A percentile compares a stretch with the other conserved stretches of the same genome.
phyloP scores from a whole-genome alignment of 1,140 invertebrate genomes.

The Pogonomyrmex barbatus region DNA sequence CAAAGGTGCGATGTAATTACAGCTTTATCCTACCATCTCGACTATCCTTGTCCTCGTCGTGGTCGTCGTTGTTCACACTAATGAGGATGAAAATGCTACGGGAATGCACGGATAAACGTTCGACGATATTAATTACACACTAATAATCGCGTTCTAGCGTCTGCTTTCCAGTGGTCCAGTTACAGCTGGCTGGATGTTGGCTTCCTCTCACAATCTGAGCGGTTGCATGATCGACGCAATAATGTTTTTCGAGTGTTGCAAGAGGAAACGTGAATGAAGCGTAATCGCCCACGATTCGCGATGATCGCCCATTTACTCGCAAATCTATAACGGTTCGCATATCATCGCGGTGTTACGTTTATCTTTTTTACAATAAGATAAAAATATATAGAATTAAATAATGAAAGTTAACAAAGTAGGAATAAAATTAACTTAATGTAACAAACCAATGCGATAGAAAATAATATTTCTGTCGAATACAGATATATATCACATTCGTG shows the following conservation, averaged over 20 bases:
- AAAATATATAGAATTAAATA: constrained; percentile 11
- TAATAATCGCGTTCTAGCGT: constrained; percentile 52
- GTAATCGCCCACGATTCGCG: constrained; percentile 4
- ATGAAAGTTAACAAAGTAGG: neutral
- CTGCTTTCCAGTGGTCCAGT: neutral
- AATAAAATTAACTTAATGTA: neutral
- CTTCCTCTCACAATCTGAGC: constrained; percentile 27
- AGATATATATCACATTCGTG: neutral
- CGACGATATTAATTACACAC: constrained; percentile 53
- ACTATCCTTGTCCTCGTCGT: neutral
- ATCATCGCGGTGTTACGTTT: neutral
- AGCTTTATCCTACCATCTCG: constrained; percentile 52
- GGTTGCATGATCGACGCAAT: constrained; percentile 38
- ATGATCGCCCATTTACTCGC: neutral
- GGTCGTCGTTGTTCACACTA: constrained; percentile 14
- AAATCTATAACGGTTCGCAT: neutral
- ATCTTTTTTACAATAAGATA: neutral
- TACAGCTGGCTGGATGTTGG: constrained; percentile 24
- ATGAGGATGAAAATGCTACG: constrained; percentile 56
- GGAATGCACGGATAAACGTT: constrained; percentile 46
- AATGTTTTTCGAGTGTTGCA: constrained; percentile 26
- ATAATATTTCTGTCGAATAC: too few species aligned
- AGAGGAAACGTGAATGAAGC: constrained; percentile 14
- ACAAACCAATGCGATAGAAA: neutral
- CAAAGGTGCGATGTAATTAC: constrained; percentile 56